Percentiles rank a stretch among this genome's conserved stretches.
Evolutionary conservation across 2,888 invertebrate species (phyloP).

Genomic region (Ophion obscuratus): DNA sequence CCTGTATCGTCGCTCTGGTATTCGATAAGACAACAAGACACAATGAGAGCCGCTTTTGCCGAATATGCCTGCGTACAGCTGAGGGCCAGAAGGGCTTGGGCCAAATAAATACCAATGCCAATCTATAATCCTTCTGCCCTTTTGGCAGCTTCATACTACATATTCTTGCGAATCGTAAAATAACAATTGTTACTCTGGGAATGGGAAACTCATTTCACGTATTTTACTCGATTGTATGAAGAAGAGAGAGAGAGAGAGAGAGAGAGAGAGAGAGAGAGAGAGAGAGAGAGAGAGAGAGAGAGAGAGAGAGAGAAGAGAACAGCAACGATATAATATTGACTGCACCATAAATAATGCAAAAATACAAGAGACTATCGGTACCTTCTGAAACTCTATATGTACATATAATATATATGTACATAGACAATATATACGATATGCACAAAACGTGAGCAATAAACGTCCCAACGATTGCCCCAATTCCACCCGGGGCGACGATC

Average conservation of each 20-base stretch:
- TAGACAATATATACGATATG: conserved; percentile 10
- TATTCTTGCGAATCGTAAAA: conserved; percentile 18
- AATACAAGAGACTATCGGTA: conserved; percentile 42
- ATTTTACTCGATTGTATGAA: neutral
- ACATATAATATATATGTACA: conserved; percentile 9
- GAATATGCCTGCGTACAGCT: neutral
- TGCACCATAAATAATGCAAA: conserved; percentile 31
- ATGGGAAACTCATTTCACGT: conserved; percentile 53
- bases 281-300: too few relatives aligned
- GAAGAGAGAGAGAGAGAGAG: neutral
- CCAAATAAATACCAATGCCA: neutral
- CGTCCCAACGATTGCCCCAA: conserved; percentile 17
- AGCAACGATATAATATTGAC: conserved; percentile 11
- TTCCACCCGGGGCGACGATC: conserved; percentile 30
- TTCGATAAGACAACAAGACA: neutral
- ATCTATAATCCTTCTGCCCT: neutral
- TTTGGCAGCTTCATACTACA: neutral
- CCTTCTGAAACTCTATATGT: conserved; percentile 9
- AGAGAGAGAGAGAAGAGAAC: neutral
- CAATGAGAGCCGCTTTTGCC: neutral
- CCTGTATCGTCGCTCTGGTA: conserved; percentile 9
- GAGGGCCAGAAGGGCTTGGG: neutral
- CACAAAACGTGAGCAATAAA: conserved; percentile 31
- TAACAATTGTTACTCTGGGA: conserved; percentile 28
- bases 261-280: neutral